Conservation (phyloP, 2,888 invertebrate species). For the Diarsia mendica region DNA sequence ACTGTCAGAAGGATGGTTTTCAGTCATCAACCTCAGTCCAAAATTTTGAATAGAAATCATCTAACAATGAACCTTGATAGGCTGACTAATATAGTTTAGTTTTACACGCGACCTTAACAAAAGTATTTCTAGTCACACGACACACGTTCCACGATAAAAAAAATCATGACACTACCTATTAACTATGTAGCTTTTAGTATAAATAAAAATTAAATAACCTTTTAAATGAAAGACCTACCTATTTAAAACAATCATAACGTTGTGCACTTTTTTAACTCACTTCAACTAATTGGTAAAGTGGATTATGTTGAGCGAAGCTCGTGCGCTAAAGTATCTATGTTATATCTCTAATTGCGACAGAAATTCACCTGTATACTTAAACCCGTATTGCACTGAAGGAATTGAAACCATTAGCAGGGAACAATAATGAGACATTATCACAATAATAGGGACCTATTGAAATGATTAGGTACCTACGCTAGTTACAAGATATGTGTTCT, state of each 20-base stretch:
- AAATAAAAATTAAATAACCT: background rate
- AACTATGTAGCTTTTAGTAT: conserved; percentile 15
- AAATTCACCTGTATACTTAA: conserved; percentile 24
- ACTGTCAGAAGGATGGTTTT: background rate
- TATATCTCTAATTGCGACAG: conserved; percentile 28
- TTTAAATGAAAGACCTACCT: background rate
- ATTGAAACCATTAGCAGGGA: background rate
- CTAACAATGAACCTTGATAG: conserved; percentile 19
- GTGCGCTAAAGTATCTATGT: conserved; percentile 44
- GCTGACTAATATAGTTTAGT: conserved; percentile 10
- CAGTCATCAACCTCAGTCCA: conserved; percentile 5
- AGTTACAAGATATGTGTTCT: no score
- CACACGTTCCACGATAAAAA: conserved; percentile 7
- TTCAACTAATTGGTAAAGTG: conserved; percentile 48
- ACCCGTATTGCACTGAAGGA: background rate
- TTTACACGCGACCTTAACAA: conserved; percentile 27
- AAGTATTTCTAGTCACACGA: conserved; percentile 28
- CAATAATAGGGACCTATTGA: background rate
- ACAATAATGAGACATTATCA: conserved; percentile 3
- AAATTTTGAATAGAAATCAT: conserved; percentile 10
- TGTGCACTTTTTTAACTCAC: conserved; percentile 44
- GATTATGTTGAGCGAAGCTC: conserved; percentile 47
- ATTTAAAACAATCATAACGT: conserved; percentile 34
- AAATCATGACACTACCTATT: background rate
- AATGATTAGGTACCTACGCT: no score